Conservation (phyloP, 2,113 vertebrate species). For the Anser brachyrhynchus region DNA sequence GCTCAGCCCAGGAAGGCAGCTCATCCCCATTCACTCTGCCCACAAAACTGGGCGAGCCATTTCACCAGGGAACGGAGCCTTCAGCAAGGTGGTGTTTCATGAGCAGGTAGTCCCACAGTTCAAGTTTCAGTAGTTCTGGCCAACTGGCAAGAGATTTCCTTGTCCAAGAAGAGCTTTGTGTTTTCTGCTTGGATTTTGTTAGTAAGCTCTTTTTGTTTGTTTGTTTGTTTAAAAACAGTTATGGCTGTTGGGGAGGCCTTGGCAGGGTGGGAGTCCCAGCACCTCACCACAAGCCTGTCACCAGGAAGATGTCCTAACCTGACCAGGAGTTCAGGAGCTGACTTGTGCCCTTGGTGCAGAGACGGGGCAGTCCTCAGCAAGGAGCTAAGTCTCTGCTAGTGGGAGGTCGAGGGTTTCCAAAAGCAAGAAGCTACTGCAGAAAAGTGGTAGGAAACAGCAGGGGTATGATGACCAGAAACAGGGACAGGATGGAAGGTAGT, state of each 20-base stretch:
- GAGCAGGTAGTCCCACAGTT: background rate
- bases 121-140: constrained; percentile 5
- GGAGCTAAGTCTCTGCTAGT: background rate
- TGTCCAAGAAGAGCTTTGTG: background rate
- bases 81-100: background rate
- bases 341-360: background rate
- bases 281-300: background rate
- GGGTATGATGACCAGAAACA: background rate
- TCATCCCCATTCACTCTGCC: background rate
- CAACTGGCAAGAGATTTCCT: background rate
- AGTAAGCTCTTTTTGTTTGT: background rate
- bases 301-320: background rate
- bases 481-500: background rate
- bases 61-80: background rate
- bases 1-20: background rate
- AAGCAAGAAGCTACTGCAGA: background rate
- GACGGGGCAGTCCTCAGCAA: background rate
- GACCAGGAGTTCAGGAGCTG: background rate
- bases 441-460: background rate
- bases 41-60: background rate
- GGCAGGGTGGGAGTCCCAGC: background rate
- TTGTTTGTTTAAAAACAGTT: background rate
- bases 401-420: background rate
- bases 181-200: background rate
- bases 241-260: background rate